phyloP scores from a whole-genome alignment of 1,140 invertebrate species.

The Danaus melanippus region DNA sequence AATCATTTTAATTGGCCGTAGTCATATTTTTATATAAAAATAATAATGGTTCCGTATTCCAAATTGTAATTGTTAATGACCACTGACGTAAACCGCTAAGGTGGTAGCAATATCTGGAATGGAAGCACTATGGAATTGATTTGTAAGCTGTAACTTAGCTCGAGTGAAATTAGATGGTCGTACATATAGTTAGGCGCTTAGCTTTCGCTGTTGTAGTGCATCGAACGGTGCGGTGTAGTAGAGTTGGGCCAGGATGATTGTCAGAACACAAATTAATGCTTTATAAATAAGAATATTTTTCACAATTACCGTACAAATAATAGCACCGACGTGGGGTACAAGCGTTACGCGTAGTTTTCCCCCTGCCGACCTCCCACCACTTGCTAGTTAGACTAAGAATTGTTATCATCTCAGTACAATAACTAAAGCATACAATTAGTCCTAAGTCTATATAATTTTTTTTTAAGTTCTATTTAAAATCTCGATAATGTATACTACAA shows the following conservation, averaged over 20 bases:
- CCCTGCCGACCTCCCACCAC: constrained; percentile 47
- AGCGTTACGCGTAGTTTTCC: constrained; percentile 37
- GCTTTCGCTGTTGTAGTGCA: constrained; percentile 30
- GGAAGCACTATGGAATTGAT: constrained; percentile 66
- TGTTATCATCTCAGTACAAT: constrained; percentile 20
- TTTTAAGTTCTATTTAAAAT: too few relatives aligned
- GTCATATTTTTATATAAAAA: too few relatives aligned
- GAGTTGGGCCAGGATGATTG: constrained; percentile 9
- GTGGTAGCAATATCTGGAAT: constrained; percentile 28
- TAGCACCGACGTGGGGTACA: constrained; percentile 25
- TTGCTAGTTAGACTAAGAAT: constrained; percentile 55
- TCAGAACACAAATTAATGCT: constrained; percentile 6
- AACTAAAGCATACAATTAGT: too few relatives aligned
- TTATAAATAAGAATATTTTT: constrained; percentile 11
- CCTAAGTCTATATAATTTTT: too few relatives aligned
- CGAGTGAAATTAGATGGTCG: constrained; percentile 50
- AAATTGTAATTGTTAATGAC: constrained; percentile 6
- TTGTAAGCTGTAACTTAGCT: constrained; percentile 53
- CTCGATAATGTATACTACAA: too few relatives aligned
- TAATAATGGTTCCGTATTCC: too few relatives aligned
- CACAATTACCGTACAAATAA: constrained; percentile 14
- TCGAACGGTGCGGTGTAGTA: constrained; percentile 19
- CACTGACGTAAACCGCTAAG: constrained; percentile 29
- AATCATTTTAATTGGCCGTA: too few relatives aligned
- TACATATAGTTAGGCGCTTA: constrained; percentile 53